Evolutionary conservation across 2,113 vertebrate species (phyloP).

Genomic region (Myrmophylax atrothorax): DNA sequence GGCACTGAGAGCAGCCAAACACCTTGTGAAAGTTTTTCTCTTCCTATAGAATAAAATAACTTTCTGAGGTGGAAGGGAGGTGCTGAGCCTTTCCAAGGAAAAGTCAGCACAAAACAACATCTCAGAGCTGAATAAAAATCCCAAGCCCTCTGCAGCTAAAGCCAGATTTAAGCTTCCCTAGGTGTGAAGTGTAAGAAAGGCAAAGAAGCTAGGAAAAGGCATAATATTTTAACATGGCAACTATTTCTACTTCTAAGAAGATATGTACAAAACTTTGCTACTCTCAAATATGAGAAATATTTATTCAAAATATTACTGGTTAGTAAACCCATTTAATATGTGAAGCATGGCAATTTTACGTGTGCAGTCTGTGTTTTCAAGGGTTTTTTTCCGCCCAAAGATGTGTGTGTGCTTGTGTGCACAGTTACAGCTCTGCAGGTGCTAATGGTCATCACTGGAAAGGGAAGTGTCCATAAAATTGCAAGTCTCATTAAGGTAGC

Average conservation of each 20-base stretch:
- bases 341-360: not conserved
- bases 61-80: not conserved
- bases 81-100: not conserved
- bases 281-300: not conserved
- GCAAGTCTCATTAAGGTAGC: not conserved
- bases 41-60: not conserved
- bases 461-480: not conserved
- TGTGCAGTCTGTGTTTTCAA: not conserved
- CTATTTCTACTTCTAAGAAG: not conserved
- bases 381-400: not conserved
- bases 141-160: not conserved
- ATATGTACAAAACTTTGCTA: not conserved
- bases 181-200: not conserved
- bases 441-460: not conserved
- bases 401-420: rapidly evolving
- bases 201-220: not conserved
- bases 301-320: not conserved
- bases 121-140: not conserved
- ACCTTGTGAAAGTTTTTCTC: not conserved
- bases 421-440: not conserved
- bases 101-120: not conserved
- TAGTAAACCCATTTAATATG: not conserved
- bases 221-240: not conserved
- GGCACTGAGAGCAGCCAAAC: not conserved
- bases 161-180: not conserved